A percentile compares a stretch with the other conserved stretches of the same genome.
Evolutionary conservation across 2,113 vertebrate species (phyloP).

Genomic region (Charadrius vociferus): DNA sequence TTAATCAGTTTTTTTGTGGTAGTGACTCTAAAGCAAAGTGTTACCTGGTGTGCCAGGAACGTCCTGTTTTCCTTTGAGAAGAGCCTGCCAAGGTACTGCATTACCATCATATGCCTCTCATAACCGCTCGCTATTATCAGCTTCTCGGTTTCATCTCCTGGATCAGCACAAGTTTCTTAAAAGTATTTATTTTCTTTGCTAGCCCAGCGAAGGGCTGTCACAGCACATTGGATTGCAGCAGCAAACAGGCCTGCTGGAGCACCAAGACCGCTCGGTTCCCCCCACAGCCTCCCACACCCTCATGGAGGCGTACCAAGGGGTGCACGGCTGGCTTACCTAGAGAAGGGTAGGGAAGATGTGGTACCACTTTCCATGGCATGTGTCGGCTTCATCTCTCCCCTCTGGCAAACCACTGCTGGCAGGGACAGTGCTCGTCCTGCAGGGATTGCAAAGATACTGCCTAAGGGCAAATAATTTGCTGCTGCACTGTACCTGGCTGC

Average conservation of each 20-base stretch:
- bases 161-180: conserved; percentile 3
- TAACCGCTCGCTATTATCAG: conserved; percentile 37
- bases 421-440: fast-evolving
- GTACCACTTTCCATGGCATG: fast-evolving
- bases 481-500: not conserved
- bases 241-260: not conserved
- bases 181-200: conserved; percentile 28
- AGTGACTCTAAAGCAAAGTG: not conserved
- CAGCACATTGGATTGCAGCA: not conserved
- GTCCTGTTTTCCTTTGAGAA: conserved; percentile 54
- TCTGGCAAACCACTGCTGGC: not conserved
- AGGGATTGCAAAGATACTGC: not conserved
- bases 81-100: conserved; percentile 21
- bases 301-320: fast-evolving
- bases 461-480: not conserved
- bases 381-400: not conserved
- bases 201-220: not conserved
- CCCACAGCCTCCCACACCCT: not conserved
- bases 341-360: not conserved
- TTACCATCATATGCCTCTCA: conserved; percentile 56
- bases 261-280: fast-evolving
- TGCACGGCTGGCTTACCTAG: not conserved
- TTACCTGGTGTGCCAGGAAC: conserved; percentile 51
- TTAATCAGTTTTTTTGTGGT: not conserved
- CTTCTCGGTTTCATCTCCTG: conserved; percentile 58